Evolutionary conservation across 2,888 invertebrate genomes (phyloP).

Genomic region (Subacronicta megacephala): DNA sequence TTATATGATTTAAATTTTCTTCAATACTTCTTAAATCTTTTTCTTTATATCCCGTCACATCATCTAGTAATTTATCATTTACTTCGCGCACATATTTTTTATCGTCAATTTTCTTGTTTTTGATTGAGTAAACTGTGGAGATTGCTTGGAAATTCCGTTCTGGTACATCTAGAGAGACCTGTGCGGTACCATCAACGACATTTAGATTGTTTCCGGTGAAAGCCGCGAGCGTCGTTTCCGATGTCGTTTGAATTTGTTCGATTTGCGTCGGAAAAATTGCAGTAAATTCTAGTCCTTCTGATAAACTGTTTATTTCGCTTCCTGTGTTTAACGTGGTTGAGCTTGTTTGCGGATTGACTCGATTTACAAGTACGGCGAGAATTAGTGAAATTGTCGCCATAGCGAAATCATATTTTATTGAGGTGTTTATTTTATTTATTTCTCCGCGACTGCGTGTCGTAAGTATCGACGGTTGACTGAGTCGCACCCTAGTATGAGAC

Average conservation of each 20-base stretch:
- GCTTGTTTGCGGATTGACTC: slow-evolving; percentile 66
- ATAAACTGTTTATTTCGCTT: slow-evolving; percentile 69
- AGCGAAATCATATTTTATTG: slow-evolving; percentile 60
- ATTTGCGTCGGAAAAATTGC: slow-evolving; percentile 76
- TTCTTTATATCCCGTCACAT: slow-evolving; percentile 46
- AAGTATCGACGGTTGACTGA: slow-evolving; percentile 68
- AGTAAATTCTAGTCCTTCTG: slow-evolving; percentile 46
- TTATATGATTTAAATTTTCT: slow-evolving; percentile 46
- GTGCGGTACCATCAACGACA: slow-evolving; percentile 65
- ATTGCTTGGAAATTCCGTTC: slow-evolving; percentile 82
- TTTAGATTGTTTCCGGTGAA: slow-evolving; percentile 85
- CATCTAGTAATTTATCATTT: slow-evolving; percentile 67
- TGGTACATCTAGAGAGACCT: slow-evolving; percentile 62
- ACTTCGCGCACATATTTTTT: slow-evolving; percentile 62
- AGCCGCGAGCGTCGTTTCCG: slow-evolving; percentile 78
- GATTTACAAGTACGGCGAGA: slow-evolving; percentile 71
- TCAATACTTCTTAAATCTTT: slow-evolving; percentile 34
- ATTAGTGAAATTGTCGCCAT: slow-evolving; percentile 72
- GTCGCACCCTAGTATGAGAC: slow-evolving; percentile 61
- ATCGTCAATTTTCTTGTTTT: slow-evolving; percentile 71
- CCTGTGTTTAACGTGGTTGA: slow-evolving; percentile 57
- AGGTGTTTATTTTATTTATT: slow-evolving; percentile 46
- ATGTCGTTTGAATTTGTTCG: slow-evolving; percentile 74
- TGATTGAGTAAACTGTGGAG: slow-evolving; percentile 73
- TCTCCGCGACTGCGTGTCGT: slow-evolving; percentile 59